phyloP scores from a whole-genome alignment of 1,140 invertebrate genomes.

The Brachystomella parvula region DNA sequence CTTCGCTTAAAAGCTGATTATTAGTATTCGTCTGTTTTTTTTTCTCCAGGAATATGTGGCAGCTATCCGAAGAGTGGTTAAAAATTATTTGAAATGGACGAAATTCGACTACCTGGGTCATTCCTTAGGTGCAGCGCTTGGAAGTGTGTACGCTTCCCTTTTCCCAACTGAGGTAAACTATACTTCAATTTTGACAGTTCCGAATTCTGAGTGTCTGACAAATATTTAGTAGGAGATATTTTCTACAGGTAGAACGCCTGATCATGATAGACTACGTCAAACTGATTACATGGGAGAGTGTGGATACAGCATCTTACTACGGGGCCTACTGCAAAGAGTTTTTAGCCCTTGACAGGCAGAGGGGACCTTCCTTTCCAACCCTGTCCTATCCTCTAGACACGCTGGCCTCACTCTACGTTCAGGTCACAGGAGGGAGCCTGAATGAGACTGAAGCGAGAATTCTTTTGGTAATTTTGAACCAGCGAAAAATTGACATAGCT shows the following conservation, averaged over 20 bases:
- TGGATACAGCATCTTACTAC: neutral
- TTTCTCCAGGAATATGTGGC: neutral
- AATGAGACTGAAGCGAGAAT: neutral
- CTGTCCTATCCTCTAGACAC: neutral
- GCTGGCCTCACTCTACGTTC: neutral
- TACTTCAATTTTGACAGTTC: neutral
- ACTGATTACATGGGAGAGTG: neutral
- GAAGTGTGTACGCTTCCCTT: neutral
- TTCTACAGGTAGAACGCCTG: neutral
- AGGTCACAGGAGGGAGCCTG: neutral
- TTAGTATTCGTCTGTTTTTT: neutral
- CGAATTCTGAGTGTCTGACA: neutral
- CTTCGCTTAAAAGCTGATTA: neutral
- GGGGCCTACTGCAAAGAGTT: neutral
- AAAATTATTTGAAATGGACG: neutral
- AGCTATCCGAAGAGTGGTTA: neutral
- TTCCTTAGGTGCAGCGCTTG: neutral
- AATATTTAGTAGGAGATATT: neutral
- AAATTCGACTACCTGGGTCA: neutral
- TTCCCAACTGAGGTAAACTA: neutral
- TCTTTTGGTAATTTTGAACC: conserved; percentile 8
- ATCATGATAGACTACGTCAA: conserved; percentile 2
- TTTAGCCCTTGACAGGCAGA: neutral
- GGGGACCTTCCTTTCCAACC: neutral
- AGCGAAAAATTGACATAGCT: neutral